Base-by-base conservation (phyloP, 1,140 invertebrate genomes). In the Macrobrachium nipponense region DNA sequence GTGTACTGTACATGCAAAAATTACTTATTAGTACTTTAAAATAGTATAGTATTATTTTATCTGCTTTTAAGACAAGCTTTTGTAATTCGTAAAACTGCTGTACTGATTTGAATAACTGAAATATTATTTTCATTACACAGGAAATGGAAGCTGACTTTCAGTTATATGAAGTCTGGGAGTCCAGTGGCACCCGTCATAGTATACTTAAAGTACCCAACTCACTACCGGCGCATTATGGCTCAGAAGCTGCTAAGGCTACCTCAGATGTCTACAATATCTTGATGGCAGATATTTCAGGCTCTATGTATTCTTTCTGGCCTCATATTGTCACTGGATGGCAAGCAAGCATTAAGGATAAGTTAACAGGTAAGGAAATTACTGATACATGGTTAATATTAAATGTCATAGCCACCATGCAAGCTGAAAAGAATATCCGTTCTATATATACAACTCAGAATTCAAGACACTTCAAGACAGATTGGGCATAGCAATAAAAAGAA, bases 261-360 rank as follows among this genome's bases (percentile, higher is more conserved):
- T 43, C n/a, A 58, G 76, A 80, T 60, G 73, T 60, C 59, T 88
- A 81, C 70, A 88, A 88, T 70, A 80, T 88, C 5, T 66, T 80
- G 43, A 88, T 88, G 88, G 81, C 86, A n/a, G 88, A 88, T 62
- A 81, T 88, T 10, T 88, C 88, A 23, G 84, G 77, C 6, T 88
- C 88, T 18, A 88, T 88, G 88, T 18, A 7, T 12, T 18, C 7
- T 0, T 64, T 17, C 17, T 88, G 88, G 88, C 14, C 36, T 5
- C n/a, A 27, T n/a, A 68, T 88, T 17, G 66, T 86, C 36, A 64
- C 51, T 11, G 68, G 80, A n/a, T 88, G 88, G 88, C 76, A 87
- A n/a, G 36, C 23, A 4, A 20, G 62, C 64, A 83, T 88, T n/a
- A 44, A 82, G 18, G 64, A 77, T 27, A 72, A 66, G 23, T 36